Evolutionary conservation across 30 jellyfish, hydroid and myxozoan species (phyloP).

Genomic region (Nemopilema nomurai): DNA sequence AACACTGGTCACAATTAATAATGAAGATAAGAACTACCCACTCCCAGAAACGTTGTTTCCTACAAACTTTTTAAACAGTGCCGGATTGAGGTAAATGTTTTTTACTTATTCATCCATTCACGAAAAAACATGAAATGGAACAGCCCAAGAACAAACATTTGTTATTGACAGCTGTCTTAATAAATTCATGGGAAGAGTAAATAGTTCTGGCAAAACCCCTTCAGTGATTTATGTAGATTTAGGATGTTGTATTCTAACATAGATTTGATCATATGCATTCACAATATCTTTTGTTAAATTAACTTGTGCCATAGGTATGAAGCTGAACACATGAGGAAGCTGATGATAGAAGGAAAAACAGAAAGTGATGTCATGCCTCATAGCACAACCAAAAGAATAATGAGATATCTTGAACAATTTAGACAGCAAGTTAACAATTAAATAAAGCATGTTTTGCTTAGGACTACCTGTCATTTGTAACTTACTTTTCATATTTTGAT

Average conservation of each 20-base stretch:
- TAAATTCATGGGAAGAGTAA: too few species aligned
- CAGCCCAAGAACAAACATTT: too few species aligned
- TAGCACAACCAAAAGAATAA: conserved; percentile 68
- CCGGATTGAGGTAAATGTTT: conserved; percentile 96
- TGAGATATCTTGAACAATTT: conserved; percentile 54
- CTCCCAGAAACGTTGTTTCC: conserved; percentile 61
- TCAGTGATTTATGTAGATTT: too few species aligned
- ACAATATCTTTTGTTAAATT: not conserved
- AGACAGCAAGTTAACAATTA: conserved; percentile 32
- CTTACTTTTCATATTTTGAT: not conserved
- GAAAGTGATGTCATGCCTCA: conserved; percentile 82
- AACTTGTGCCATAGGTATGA: conserved; percentile 66
- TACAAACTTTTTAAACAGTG: conserved; percentile 71
- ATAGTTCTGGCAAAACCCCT: too few species aligned
- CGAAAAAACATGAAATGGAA: too few species aligned
- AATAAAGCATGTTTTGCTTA: too few species aligned
- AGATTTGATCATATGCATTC: not conserved
- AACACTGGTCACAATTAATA: conserved; percentile 38
- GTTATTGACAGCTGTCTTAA: too few species aligned
- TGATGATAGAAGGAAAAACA: conserved; percentile 43
- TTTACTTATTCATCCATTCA: too few species aligned
- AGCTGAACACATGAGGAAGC: conserved; percentile 89
- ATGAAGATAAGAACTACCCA: conserved; percentile 41
- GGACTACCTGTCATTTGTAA: not conserved
- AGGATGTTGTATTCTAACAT: too few species aligned